Evolutionary conservation across 2,113 vertebrate genomes (phyloP).

Genomic region (Ageneiosus marmoratus): DNA sequence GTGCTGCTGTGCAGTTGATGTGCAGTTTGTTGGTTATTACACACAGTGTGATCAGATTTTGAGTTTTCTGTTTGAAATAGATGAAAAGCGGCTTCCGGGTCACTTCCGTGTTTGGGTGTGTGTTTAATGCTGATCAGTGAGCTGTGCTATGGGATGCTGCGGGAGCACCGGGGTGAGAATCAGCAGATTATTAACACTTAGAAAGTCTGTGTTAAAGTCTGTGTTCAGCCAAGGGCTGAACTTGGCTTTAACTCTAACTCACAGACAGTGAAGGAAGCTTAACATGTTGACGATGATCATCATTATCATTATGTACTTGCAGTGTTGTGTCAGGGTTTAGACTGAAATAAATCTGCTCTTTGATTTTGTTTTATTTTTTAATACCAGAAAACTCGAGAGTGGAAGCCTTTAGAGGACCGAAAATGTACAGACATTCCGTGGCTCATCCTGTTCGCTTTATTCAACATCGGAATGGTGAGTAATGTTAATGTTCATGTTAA

Average conservation of each 20-base stretch:
- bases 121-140: background rate
- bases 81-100: too few relatives aligned
- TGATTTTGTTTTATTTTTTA: background rate
- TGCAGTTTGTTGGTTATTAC: background rate
- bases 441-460: conserved; percentile 86
- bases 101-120: background rate
- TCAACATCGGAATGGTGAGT: conserved; percentile 92
- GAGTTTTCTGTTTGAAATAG: background rate
- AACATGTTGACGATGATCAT: background rate
- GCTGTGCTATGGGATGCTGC: conserved; percentile 55
- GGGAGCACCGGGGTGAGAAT: conserved; percentile 54
- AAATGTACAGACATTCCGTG: conserved; percentile 94
- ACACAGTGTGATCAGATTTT: background rate
- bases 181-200: too few relatives aligned
- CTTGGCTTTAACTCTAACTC: too few relatives aligned
- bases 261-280: background rate
- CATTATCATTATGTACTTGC: background rate
- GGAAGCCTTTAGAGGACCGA: conserved; percentile 91
- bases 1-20: too few relatives aligned
- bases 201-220: too few relatives aligned
- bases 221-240: too few relatives aligned
- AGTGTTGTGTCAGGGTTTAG: background rate
- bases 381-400: conserved; percentile 84
- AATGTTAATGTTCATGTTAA: background rate
- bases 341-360: background rate